These are phyloP conservation scores for Morbakka virulenta DNA, from an alignment of 30 jellyfish, hydroid and myxozoan species.

Conservation along the genomic window DNA sequence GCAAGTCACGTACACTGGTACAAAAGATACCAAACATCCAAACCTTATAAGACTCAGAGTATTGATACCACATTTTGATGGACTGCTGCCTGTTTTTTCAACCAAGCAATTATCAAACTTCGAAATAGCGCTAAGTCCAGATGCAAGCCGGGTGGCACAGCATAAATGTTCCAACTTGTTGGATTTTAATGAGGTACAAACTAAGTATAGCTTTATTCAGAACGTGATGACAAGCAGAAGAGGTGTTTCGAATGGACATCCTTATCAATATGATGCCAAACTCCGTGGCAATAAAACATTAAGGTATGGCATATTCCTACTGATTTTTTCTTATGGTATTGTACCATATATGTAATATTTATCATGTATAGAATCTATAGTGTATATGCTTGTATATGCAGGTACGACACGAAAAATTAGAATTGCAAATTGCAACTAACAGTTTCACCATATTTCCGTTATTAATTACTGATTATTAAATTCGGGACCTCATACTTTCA, in stretches of 20 bases:
- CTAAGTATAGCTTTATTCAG: constrained; percentile 67
- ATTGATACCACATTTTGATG: constrained; percentile 92
- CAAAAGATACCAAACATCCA: constrained; percentile 71
- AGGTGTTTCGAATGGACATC: constrained; percentile 61
- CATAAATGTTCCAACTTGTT: constrained; percentile 88
- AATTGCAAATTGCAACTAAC: too few species aligned
- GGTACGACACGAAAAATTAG: too few species aligned
- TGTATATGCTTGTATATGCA: too few species aligned
- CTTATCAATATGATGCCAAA: constrained; percentile 68
- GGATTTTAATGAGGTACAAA: constrained; percentile 67
- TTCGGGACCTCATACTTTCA: too few species aligned
- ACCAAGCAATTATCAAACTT: constrained; percentile 78
- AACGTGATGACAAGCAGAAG: constrained; percentile 44
- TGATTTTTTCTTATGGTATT: too few species aligned
- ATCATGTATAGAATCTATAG: too few species aligned
- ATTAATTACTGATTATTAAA: too few species aligned
- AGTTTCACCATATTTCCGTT: too few species aligned
- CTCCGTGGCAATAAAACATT: constrained; percentile 81
- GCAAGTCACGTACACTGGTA: constrained; percentile 95
- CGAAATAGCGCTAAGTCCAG: constrained; percentile 83
- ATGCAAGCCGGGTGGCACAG: constrained; percentile 86
- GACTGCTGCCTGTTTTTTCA: constrained; percentile 88
- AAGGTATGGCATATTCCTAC: constrained; percentile 65
- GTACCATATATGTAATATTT: too few species aligned
- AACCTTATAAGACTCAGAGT: constrained; percentile 77